Evolutionary conservation across 2,888 invertebrate genomes (phyloP).

Genomic region (Odontocolon sp.): DNA sequence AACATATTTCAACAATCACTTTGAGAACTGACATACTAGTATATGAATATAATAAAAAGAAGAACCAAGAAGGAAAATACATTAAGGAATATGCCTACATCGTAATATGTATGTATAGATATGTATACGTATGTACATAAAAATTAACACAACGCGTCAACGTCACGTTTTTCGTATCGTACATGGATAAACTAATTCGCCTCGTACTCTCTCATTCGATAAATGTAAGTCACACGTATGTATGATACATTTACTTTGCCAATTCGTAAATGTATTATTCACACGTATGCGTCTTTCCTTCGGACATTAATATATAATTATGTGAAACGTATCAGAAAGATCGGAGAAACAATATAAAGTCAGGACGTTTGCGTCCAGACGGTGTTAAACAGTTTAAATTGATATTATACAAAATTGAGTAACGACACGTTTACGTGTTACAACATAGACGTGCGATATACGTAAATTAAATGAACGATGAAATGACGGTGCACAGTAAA

Average conservation of each 20-base stretch:
- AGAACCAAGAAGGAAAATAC: conserved; percentile 71
- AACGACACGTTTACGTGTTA: conserved; percentile 25
- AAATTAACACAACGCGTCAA: conserved; percentile 78
- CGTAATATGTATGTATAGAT: conserved; percentile 77
- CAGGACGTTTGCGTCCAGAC: conserved; percentile 19
- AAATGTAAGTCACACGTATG: conserved; percentile 41
- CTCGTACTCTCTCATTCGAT: conserved; percentile 61
- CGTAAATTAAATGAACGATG: conserved; percentile 24
- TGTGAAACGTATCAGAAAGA: conserved; percentile 30
- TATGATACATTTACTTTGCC: conserved; percentile 28
- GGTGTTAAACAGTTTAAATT: conserved; percentile 38
- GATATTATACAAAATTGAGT: conserved; percentile 36
- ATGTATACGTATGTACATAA: too few relatives aligned
- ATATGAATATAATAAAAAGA: conserved; percentile 62
- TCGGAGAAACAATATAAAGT: conserved; percentile 38
- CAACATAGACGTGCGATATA: conserved; percentile 26
- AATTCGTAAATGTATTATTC: conserved; percentile 33
- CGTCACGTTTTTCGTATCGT: conserved; percentile 73
- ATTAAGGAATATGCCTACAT: conserved; percentile 77
- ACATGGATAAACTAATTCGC: conserved; percentile 70
- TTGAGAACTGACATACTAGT: conserved; percentile 70
- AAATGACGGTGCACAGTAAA: conserved; percentile 30
- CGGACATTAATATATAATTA: conserved; percentile 27
- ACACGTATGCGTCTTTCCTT: conserved; percentile 33
- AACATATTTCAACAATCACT: conserved; percentile 78